Evolutionary conservation across 1,140 invertebrate genomes (phyloP), one percentile per base, ranked within the genome.

Genomic region (Antheraea pernyi): DNA sequence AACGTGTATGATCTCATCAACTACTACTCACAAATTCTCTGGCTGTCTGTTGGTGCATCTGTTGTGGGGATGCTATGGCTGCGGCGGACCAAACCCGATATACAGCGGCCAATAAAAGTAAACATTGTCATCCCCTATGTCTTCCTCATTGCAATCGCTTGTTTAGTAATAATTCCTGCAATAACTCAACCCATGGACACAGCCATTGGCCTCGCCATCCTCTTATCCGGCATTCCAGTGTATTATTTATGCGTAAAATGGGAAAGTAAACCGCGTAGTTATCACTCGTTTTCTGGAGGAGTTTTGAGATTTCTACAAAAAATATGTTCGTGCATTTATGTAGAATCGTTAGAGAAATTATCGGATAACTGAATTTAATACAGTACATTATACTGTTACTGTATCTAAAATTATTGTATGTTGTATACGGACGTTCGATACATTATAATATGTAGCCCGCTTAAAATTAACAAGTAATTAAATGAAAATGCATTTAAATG

Each of bases 231-330:
- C 9, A 96, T 99, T 71, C 98, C 98, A 1, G 96, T 99, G 4
- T 99, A 99, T 88, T 95, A 96, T 60, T 71, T 98, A 0, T 98
- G 97, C 75, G 97, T 99, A 19, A 94, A 94, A 69, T 98, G 97
- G 97, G 94, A 97, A 82, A 95, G 94, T 22, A 99, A 98, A 87
- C 94, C 94, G 0, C 70, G 85, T 18, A 75, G 78, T 11, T 94
- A 93, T 71, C 75, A 92, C 64, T 71, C 67, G 9, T 77, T 85
- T 69, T 92, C 91, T 0, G 84, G 77, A 42, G 81, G 79, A 64
- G 68, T 92, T 10, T 81, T 94, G 53, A 86, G 86, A 71, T 90
- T 92, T 79, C 73, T 94, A 36, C 94, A 94, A 74, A 92, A 91
- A 76, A 62, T 92, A 11, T 91, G 94, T 70, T 87, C 88, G 9